Percentiles rank a stretch among this genome's conserved stretches.
These are phyloP conservation scores for Equus quagga DNA, from an alignment of 2,113 vertebrate genomes.

Conservation along the genomic window DNA sequence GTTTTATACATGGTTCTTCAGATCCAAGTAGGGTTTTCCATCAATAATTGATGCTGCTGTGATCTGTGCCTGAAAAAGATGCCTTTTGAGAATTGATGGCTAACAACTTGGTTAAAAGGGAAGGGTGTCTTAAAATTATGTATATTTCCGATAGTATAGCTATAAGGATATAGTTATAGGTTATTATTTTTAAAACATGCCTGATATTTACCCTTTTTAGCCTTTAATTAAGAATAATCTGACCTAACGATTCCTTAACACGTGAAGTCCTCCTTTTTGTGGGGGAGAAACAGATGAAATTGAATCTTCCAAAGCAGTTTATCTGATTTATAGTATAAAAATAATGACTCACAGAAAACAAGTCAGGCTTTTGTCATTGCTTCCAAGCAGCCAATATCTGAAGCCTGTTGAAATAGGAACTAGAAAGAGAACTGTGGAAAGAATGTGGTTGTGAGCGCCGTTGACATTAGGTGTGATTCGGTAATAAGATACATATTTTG, in stretches of 20 bases:
- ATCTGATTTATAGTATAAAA: slow-evolving; percentile 16
- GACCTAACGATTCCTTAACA: neutral
- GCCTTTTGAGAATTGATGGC: neutral
- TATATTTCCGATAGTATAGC: neutral
- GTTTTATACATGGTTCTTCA: slow-evolving; percentile 39
- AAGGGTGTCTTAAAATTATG: neutral
- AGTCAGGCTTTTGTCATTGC: neutral
- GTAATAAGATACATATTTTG: neutral
- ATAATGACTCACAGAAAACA: neutral
- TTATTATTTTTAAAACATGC: neutral
- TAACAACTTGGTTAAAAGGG: neutral
- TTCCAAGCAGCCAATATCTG: neutral
- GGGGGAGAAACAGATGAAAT: neutral
- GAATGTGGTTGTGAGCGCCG: slow-evolving; percentile 14
- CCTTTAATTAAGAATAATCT: slow-evolving; percentile 32
- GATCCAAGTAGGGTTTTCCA: neutral
- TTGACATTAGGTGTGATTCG: neutral
- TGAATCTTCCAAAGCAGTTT: neutral
- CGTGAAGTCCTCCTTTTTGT: neutral
- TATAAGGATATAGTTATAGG: neutral
- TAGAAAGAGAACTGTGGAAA: neutral
- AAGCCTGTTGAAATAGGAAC: neutral
- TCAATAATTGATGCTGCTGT: neutral
- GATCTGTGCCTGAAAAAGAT: slow-evolving; percentile 22
- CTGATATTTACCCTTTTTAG: neutral